Evolutionary conservation across 2,797 vertebrate species (phyloP).

Genomic region (Gymnodraco acuticeps): DNA sequence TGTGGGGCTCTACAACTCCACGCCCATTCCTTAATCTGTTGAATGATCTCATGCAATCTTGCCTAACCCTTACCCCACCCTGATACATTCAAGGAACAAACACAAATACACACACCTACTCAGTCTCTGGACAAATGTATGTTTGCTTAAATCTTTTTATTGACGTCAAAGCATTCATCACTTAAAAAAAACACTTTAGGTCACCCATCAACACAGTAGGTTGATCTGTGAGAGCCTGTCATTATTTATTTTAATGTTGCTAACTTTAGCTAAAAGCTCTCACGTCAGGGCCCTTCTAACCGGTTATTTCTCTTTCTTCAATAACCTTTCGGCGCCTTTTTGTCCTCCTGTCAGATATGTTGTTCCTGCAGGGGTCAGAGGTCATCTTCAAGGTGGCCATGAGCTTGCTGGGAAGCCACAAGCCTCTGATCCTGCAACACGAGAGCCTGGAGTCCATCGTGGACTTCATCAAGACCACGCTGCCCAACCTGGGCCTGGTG

Average conservation of each 20-base stretch:
- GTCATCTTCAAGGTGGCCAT: slow-evolving; percentile 98
- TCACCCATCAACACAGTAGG: slow-evolving; percentile 36
- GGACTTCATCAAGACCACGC: slow-evolving; percentile 97
- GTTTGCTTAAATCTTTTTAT: slow-evolving; percentile 50
- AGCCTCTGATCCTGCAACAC: slow-evolving; percentile 96
- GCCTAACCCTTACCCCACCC: slow-evolving; percentile 64
- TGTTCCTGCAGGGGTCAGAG: slow-evolving; percentile 96
- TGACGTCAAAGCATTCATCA: slow-evolving; percentile 61
- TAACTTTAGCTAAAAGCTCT: neutral
- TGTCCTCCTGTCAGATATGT: slow-evolving; percentile 88
- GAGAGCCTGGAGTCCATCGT: slow-evolving; percentile 97
- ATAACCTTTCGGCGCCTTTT: neutral
- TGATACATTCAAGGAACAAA: slow-evolving; percentile 52
- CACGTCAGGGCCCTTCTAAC: neutral
- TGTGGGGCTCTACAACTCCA: slow-evolving; percentile 48
- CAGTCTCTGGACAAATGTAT: slow-evolving; percentile 50
- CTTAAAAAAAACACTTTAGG: slow-evolving; percentile 31
- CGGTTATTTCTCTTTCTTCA: neutral
- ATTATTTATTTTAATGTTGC: slow-evolving; percentile 15
- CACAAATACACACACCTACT: slow-evolving; percentile 48
- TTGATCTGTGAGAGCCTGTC: slow-evolving; percentile 20
- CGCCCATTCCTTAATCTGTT: slow-evolving; percentile 66
- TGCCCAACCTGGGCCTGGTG: slow-evolving; percentile 96
- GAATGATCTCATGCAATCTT: slow-evolving; percentile 62
- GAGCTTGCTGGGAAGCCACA: slow-evolving; percentile 96